Percentiles rank a stretch among this genome's conserved stretches.
Evolutionary conservation across 2,888 invertebrate genomes (phyloP).

Genomic region (Drosophila ochracea): DNA sequence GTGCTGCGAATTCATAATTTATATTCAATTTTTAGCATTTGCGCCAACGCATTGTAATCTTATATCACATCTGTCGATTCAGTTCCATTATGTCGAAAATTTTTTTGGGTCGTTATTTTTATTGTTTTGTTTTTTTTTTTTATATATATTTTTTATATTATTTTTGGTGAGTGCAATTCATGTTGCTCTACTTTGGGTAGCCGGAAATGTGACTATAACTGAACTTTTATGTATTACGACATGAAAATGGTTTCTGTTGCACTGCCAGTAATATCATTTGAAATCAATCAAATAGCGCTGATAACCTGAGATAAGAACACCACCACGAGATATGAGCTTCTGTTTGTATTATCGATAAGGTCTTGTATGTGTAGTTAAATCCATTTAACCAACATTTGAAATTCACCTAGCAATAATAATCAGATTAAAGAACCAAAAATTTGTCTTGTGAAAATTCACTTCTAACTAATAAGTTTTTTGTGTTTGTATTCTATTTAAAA

Average conservation of each 20-base stretch:
- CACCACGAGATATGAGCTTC: neutral
- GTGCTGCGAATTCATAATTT: slow-evolving; percentile 27
- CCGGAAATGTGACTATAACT: slow-evolving; percentile 30
- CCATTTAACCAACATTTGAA: neutral
- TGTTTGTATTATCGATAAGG: neutral
- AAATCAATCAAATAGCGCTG: neutral
- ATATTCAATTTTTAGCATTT: slow-evolving; percentile 36
- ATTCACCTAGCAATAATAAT: neutral
- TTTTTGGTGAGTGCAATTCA: slow-evolving; percentile 29
- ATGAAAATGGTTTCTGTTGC: neutral
- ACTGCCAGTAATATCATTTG: neutral
- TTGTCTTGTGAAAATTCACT: neutral
- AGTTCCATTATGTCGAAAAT: slow-evolving; percentile 23
- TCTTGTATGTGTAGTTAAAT: neutral
- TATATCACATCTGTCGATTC: slow-evolving; percentile 24
- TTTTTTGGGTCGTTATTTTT: slow-evolving; percentile 25
- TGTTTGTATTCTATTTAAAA: neutral
- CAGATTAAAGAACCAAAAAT: neutral
- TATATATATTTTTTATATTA: neutral
- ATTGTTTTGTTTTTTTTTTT: neutral
- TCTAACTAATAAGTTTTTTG: neutral
- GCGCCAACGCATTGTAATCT: slow-evolving; percentile 33
- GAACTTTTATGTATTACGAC: neutral
- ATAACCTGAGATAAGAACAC: neutral
- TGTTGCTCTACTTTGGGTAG: slow-evolving; percentile 18